Conservation (phyloP, 1,140 invertebrate species). For the Drosophila simulans region DNA sequence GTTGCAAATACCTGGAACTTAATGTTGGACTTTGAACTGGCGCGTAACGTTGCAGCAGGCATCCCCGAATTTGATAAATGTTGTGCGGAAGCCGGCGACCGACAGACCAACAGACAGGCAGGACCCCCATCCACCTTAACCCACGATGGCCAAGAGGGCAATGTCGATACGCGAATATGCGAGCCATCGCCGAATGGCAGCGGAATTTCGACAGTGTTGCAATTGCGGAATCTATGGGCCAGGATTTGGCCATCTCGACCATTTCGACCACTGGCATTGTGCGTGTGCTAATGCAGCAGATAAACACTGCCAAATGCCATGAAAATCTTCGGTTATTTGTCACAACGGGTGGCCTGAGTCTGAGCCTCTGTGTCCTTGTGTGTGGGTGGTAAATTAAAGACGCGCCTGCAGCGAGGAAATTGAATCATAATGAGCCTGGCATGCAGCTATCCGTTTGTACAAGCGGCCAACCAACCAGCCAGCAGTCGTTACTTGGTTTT, state of each 20-base stretch:
- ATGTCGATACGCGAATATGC: constrained; percentile 70
- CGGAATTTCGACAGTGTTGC: constrained; percentile 52
- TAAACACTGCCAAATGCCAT: constrained; percentile 70
- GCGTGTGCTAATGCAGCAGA: constrained; percentile 68
- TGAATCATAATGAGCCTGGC: constrained; percentile 55
- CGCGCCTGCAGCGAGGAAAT: constrained; percentile 38
- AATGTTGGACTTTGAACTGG: constrained; percentile 80
- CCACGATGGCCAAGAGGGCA: constrained; percentile 33
- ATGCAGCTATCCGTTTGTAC: constrained; percentile 4
- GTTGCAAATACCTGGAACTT: constrained; percentile 82
- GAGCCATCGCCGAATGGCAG: constrained; percentile 64
- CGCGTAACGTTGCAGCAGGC: constrained; percentile 34
- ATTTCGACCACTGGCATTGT: constrained; percentile 55
- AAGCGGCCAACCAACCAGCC: constrained; percentile 15
- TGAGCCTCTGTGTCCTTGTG: neutral
- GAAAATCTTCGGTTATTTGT: constrained; percentile 74
- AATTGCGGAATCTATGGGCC: constrained; percentile 38
- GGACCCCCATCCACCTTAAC: neutral
- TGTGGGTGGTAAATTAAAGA: constrained; percentile 31
- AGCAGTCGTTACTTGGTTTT: constrained; percentile 74
- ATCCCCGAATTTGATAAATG: constrained; percentile 76
- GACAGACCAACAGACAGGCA: constrained; percentile 6
- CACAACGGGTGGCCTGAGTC: constrained; percentile 24
- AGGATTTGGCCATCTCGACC: constrained; percentile 29
- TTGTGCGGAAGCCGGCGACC: constrained; percentile 64